Evolutionary conservation across 2,888 invertebrate species (phyloP).

Genomic region (Pachydiplax longipennis): DNA sequence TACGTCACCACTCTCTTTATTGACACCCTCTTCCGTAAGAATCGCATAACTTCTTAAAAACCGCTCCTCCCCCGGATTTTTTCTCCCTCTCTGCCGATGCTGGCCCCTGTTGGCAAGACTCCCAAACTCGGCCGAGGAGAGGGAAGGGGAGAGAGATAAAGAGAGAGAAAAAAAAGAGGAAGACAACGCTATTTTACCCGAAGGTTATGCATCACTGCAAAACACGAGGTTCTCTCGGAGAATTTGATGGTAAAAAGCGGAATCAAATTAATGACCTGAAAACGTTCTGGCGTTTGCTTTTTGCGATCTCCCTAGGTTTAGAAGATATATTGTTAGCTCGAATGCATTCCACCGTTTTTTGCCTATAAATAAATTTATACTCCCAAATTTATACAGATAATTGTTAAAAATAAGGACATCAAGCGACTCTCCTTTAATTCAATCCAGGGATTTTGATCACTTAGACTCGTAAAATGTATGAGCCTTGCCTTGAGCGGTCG

Average conservation of each 20-base stretch:
- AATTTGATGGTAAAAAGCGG: constrained; percentile 37
- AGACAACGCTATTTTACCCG: not conserved
- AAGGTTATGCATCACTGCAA: constrained; percentile 17
- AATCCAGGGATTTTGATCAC: too few relatives aligned
- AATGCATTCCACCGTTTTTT: not conserved
- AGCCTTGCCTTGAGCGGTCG: too few relatives aligned
- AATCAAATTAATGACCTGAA: constrained; percentile 44
- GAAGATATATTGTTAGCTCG: constrained; percentile 12
- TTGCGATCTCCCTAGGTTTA: not conserved
- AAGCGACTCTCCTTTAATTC: too few relatives aligned
- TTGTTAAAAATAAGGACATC: too few relatives aligned
- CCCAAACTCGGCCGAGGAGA: constrained; percentile 1
- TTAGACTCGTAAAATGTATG: too few relatives aligned
- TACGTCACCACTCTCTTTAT: constrained; percentile 36
- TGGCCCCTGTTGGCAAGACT: not conserved
- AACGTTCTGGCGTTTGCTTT: constrained; percentile 29
- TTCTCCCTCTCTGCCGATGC: not conserved
- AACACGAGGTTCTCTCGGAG: constrained; percentile 25
- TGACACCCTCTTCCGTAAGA: not conserved
- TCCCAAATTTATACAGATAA: not conserved
- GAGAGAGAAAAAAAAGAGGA: not conserved
- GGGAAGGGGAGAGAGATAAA: not conserved
- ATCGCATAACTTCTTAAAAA: constrained; percentile 37
- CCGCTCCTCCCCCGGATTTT: not conserved
- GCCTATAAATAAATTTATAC: not conserved